phyloP scores from a whole-genome alignment of 2,888 invertebrate genomes.

The Dendrolimus pini region DNA sequence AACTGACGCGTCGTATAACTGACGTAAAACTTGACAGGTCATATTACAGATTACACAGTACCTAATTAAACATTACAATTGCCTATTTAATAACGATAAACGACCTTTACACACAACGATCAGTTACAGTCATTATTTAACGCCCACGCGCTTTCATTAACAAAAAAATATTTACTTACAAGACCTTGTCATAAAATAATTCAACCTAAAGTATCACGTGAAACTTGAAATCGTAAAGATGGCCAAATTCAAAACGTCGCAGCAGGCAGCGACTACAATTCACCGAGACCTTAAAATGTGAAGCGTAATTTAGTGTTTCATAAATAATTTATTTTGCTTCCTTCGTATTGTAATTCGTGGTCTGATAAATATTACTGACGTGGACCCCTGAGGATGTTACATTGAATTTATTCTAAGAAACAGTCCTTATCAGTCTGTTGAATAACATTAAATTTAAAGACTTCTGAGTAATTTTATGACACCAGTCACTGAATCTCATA shows the following conservation, averaged over 20 bases:
- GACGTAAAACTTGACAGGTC: slow-evolving; percentile 39
- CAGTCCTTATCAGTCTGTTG: slow-evolving; percentile 31
- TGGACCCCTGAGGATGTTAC: slow-evolving; percentile 23
- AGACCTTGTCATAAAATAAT: background rate
- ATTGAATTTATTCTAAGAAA: slow-evolving; percentile 36
- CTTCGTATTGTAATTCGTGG: slow-evolving; percentile 38
- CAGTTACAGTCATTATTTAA: background rate
- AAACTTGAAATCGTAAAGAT: background rate
- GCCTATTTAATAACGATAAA: slow-evolving; percentile 31
- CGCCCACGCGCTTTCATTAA: background rate
- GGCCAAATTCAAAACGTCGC: background rate
- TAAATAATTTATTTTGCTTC: slow-evolving; percentile 45
- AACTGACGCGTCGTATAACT: slow-evolving; percentile 28
- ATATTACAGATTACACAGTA: slow-evolving; percentile 31
- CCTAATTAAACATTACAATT: slow-evolving; percentile 46
- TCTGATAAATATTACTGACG: slow-evolving; percentile 33
- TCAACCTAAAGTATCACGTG: slow-evolving; percentile 1
- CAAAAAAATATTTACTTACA: background rate
- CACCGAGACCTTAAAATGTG: slow-evolving; percentile 17
- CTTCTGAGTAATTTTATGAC: slow-evolving; percentile 12
- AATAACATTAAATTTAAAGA: slow-evolving; percentile 28
- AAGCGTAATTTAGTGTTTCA: slow-evolving; percentile 24
- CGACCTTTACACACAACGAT: slow-evolving; percentile 30
- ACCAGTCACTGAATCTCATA: background rate
- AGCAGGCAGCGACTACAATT: background rate